Evolutionary conservation across 2,888 invertebrate genomes (phyloP), one percentile per base, ranked within the genome.

Genomic region (Chromoteleia sp.): DNA sequence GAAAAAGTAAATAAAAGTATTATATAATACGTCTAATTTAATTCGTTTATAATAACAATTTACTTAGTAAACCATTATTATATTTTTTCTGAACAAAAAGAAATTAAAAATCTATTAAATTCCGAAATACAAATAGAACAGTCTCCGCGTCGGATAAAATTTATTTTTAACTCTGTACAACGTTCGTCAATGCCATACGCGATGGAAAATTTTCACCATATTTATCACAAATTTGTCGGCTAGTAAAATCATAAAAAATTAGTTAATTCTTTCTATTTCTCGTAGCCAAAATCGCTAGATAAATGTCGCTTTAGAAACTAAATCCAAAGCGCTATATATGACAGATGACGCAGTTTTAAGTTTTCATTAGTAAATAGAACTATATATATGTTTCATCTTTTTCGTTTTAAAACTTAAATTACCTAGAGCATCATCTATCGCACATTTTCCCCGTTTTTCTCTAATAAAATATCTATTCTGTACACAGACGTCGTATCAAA

Each of bases 61-160:
- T 52, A 52, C 52, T 52, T 52, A 30, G 30, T 52, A 52, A 52
- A 52, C 52, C 29, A 5, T 52, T 17, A 45, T 45, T 19, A 45
- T 1, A 19, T 4, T 14, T 19, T 8, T 17, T 45, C n/a, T n/a
- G n/a, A n/a, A n/a, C n/a, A n/a, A n/a, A n/a, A n/a, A n/a, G n/a
- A n/a, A n/a, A n/a, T n/a, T n/a, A n/a, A 25, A 25, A 25, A 25
- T 25, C 25, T 25, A 25, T 2, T 25, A 25, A 52, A 14, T 52
- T 52, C 30, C 30, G 19, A 56, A n/a, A 36, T 48, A 12, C 63
- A 19, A 54, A 67, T 52, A 54, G 17, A 67, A 67, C 67, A 67
- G 67, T 41, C 67, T 67, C 12, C 67, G 67, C 67, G 67, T 67
- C 65, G 65, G 52, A 36, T 52, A 39, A 41, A 65, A 41, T 39